Conservation (phyloP, 2,888 invertebrate genomes). For the Thereva unica region DNA sequence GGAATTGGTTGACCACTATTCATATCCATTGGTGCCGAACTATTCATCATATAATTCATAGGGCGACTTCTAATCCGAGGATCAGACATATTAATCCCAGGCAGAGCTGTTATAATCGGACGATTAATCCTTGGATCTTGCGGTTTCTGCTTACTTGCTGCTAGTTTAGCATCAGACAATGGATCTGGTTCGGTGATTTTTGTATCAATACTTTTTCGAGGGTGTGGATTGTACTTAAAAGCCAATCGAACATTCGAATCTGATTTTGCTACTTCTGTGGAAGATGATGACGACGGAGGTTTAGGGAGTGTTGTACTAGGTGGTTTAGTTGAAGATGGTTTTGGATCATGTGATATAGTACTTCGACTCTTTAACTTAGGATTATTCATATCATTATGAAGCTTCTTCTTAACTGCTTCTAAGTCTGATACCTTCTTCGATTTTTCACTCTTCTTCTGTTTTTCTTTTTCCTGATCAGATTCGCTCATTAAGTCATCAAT, state of each 20-base stretch:
- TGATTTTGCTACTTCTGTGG: slow-evolving; percentile 36
- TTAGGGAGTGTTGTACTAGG: neutral
- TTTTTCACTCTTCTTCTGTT: neutral
- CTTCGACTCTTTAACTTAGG: slow-evolving; percentile 14
- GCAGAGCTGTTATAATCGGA: slow-evolving; percentile 13
- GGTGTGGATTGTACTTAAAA: slow-evolving; percentile 59
- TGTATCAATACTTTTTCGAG: slow-evolving; percentile 45
- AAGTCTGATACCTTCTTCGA: slow-evolving; percentile 36
- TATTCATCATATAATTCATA: slow-evolving; percentile 18
- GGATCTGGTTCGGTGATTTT: neutral
- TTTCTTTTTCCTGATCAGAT: slow-evolving; percentile 33
- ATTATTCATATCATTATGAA: slow-evolving; percentile 40
- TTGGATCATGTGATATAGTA: neutral
- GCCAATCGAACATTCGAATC: slow-evolving; percentile 50
- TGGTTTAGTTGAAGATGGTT: neutral
- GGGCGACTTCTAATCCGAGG: slow-evolving; percentile 43
- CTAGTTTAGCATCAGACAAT: neutral
- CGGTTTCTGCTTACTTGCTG: neutral
- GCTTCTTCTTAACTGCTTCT: slow-evolving; percentile 47
- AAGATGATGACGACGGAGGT: slow-evolving; percentile 38
- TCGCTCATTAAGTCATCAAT: slow-evolving; percentile 49
- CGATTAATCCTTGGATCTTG: slow-evolving; percentile 41
- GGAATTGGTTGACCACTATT: too few relatives aligned
- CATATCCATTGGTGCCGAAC: neutral
- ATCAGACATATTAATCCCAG: slow-evolving; percentile 39